Evolutionary conservation across 1,140 invertebrate genomes (phyloP), one percentile per base, ranked within the genome.

Genomic region (Asobara japonica): DNA sequence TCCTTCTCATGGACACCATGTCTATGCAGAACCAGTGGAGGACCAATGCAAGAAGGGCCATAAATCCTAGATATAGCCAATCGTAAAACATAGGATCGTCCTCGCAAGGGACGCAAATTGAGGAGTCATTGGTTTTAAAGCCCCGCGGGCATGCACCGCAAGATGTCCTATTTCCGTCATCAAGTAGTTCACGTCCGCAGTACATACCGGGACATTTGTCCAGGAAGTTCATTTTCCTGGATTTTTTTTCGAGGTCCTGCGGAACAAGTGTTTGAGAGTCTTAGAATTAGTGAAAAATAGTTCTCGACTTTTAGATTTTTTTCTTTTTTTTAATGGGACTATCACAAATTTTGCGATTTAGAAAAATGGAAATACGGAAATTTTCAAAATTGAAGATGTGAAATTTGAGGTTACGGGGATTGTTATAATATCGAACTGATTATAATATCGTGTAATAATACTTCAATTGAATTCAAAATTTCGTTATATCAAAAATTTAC

Each of bases 21-120:
- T 98, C 96, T 56, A 98, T 98, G 80, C 94, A 97, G 79, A 95
- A 95, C 90, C 94, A 96, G 85, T 98, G 96, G 69, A 98, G 86
- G 30, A 97, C 91, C 10, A 98, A 83, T 0, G 95, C 92, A 38
- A 97, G 77, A 6, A 97, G 81, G 0, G 92, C 94, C 95, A 98
- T 97, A 79, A 98, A 98, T 1, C 95, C 94, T 13, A 98, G 88
- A 86, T 97, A 98, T 0, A 98, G 89, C 93, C 95, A 97, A 81
- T 98, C 97, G 81, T 98, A 98, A n/a, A 96, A 90, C 30, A 90
- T 88, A 0, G 95, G 93, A 16, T 88, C 86, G 68, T 94, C 92
- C 2, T 91, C 88, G 82, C 97, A 98, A 5, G 90, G 90, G 25
- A 91, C 86, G 85, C 97, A 98, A 5, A 89, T 85, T n/a, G 90